Base-by-base conservation (phyloP, 2,797 vertebrate genomes). In the Dromococcyx pavoninus region DNA sequence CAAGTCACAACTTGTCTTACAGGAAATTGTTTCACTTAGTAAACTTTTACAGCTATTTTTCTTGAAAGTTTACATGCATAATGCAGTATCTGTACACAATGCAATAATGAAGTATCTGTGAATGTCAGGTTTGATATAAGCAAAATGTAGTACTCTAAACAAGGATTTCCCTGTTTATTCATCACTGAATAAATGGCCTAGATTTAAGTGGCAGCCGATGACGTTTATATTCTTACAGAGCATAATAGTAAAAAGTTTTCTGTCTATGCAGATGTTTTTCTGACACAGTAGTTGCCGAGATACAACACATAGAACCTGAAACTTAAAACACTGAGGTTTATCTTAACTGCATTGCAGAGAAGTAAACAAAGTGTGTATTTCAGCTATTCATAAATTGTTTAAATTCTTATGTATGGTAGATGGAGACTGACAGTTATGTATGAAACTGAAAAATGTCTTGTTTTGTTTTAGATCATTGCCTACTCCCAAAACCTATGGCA, bases 401-500 rank as follows among this genome's bases (percentile, higher is more conserved):
- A 27, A 27, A 35, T 91, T 73, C 12, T 51, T 66, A 5, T 0
- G 7, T 72, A 17, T 60, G 54, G 28, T 58, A 73, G 41, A 9
- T 60, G 44, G 37, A 77, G 35, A 58, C 41, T 3, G 35, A 4
- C 32, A 53, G 56, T 74, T 86, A 14, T 0, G 12, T 61, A 28
- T 43, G 64, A 82, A 93, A 88, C 88, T 96, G 71, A 96, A 91
- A 75, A 84, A 51, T 37, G 60, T 85, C 71, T 97, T 6, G 1
- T 87, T 97, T 93, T 91, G 6, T 97, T 97, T 75, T 95, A 99
- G 99, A 98, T 99, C 99, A 72, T 98, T 99, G 93, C 99, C 99
- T 86, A 95, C 98, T 97, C 99, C 99, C 85, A 99, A 99, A 97
- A 97, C 97, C 28, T 99, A 99, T 51, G 90, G 98, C 64, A 97